Base-by-base conservation (phyloP, 1,140 invertebrate genomes). In the Achroia grisella region DNA sequence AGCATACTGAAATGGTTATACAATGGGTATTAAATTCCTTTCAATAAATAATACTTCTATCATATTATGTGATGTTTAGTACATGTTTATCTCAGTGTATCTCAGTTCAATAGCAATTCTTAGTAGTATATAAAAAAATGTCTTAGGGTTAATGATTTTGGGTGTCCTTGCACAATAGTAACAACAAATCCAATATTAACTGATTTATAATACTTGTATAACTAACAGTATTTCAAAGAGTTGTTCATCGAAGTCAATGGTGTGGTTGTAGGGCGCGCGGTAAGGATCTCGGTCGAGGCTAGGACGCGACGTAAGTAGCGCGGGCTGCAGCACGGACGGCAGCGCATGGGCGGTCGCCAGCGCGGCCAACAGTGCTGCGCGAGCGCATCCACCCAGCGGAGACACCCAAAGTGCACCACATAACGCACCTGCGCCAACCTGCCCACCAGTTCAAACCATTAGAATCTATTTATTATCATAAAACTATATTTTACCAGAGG, bases 321-420 rank as follows among this genome's bases (percentile, higher is more conserved):
- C 63, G 15, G 75, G 77, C 46, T 68, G 44, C 45, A 74, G 42
- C 14, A 47, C 29, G 5, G 65, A 64, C 4, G 78, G 78, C 32
- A 74, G 11, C 11, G 57, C 65, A 56, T 80, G 68, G 41, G 56
- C 63, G 2, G 45, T 47, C 10, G 71, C 72, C 44, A 81, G 44
- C 39, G 47, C 48, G 6, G 43, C n/a, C 58, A 83, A 48, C 44
- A 80, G 41, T 37, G 43, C 39, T 9, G 52, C 52, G 10, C 78
- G 73, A 39, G 50, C 48, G 10, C 50, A 42, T 4, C 63, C 64
- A 23, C 68, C 47, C 46, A 74, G 45, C 40, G 75, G 71, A 4
- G 67, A 65, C 37, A 74, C 68, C 80, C 69, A 83, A 36, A 82
- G 45, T 15, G 63, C 70, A 12, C 71, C 71, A 45, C 78, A 80